Conservation (phyloP, 92 coral and sea anemone species). For the Isaurus tuberculatus region DNA sequence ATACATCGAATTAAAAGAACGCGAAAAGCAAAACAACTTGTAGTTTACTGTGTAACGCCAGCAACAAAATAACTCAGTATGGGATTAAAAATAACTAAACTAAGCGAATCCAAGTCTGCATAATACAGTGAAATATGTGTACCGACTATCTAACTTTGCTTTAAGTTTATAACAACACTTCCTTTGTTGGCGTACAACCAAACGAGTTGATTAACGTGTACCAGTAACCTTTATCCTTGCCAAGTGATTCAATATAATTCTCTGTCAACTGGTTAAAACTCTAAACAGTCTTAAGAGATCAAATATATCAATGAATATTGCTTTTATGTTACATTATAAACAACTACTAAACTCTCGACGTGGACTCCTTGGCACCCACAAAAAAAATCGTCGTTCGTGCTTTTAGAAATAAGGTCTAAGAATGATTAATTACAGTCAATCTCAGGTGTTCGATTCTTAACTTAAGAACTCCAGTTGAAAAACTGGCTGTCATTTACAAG, state of each 20-base stretch:
- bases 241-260: slow-evolving; percentile 8
- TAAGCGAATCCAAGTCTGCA: not conserved
- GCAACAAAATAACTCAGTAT: not conserved
- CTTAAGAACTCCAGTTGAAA: not conserved
- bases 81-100: not conserved
- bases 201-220: slow-evolving; percentile 33
- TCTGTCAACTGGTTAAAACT: slow-evolving; percentile 34
- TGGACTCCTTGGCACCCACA: slow-evolving; percentile 12
- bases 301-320: slow-evolving; percentile 1
- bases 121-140: not conserved
- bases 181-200: not conserved
- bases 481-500: not conserved
- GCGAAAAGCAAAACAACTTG: slow-evolving; percentile 30
- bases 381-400: not conserved
- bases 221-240: slow-evolving; percentile 15
- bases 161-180: not conserved
- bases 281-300: not conserved
- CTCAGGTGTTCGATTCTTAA: not conserved
- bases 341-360: not conserved
- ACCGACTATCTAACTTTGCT: not conserved
- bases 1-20: slow-evolving; percentile 23
- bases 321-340: not conserved
- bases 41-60: slow-evolving; percentile 10
- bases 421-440: not conserved
- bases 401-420: not conserved